These are phyloP conservation scores for Chionomys nivalis DNA, from an alignment of 2,113 vertebrate species.

Conservation along the genomic window DNA sequence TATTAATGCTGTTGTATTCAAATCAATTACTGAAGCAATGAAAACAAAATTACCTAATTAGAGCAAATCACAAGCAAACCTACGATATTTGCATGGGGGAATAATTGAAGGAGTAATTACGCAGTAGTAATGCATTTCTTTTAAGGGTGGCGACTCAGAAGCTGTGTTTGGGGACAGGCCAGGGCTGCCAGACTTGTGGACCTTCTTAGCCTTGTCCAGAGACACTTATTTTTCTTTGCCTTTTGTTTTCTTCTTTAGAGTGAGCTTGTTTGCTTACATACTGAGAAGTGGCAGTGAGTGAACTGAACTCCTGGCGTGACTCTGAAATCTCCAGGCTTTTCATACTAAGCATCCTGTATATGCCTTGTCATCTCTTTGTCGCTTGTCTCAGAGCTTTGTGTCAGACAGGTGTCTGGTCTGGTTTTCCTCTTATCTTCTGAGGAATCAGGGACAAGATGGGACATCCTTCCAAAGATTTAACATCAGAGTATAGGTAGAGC, in stretches of 20 bases:
- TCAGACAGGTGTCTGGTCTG: not conserved
- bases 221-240: not conserved
- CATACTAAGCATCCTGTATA: conserved; percentile 56
- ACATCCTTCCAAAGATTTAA: conserved; percentile 9
- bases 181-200: not conserved
- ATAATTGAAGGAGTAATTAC: conserved; percentile 80
- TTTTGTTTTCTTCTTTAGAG: not conserved
- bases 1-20: conserved; percentile 81
- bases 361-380: not conserved
- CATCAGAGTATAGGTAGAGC: not conserved
- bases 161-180: conserved; percentile 56
- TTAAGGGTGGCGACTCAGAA: conserved; percentile 69
- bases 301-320: conserved; percentile 56
- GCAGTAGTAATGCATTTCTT: conserved; percentile 68
- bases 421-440: not conserved
- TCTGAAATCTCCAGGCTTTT: conserved; percentile 65
- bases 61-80: conserved; percentile 84
- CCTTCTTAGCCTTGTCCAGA: not conserved
- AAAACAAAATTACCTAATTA: conserved; percentile 86
- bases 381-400: conserved; percentile 20
- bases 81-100: conserved; percentile 74
- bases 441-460: conserved; percentile 5
- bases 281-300: not conserved
- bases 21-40: conserved; percentile 80
- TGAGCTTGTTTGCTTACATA: not conserved